Evolutionary conservation across 2,113 vertebrate genomes (phyloP).

Genomic region (Xiphophorus couchianus): DNA sequence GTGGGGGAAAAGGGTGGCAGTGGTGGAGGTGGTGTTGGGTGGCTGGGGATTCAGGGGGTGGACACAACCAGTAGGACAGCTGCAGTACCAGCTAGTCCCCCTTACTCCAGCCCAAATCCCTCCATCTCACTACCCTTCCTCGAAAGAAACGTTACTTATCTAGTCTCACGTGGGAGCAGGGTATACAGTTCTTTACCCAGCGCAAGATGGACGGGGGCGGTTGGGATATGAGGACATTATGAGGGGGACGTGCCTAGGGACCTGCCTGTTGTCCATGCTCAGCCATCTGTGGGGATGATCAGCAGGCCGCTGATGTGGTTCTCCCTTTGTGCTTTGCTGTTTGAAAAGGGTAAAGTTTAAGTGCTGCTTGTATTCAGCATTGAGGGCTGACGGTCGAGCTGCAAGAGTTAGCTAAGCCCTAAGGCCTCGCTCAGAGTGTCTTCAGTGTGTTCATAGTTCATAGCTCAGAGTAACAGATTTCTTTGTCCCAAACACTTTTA

Average conservation of each 20-base stretch:
- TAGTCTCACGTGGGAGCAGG: conserved; percentile 90
- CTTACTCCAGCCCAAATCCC: conserved; percentile 16
- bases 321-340: conserved; percentile 77
- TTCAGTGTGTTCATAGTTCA: conserved; percentile 21
- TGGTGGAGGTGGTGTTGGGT: conserved; percentile 66
- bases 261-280: conserved; percentile 75
- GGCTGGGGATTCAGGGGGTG: conserved; percentile 64
- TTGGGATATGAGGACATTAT: conserved; percentile 64
- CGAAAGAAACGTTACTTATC: conserved; percentile 94
- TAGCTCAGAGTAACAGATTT: conserved; percentile 21
- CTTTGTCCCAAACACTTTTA: conserved; percentile 4
- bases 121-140: conserved; percentile 72
- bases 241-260: conserved; percentile 65
- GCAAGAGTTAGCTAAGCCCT: conserved; percentile 75
- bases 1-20: conserved; percentile 43
- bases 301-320: conserved; percentile 74
- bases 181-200: conserved; percentile 38
- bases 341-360: conserved; percentile 85
- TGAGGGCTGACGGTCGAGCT: conserved; percentile 64
- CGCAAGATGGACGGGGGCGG: conserved; percentile 13
- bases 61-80: conserved; percentile 88
- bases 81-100: conserved; percentile 80
- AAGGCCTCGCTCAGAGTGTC: conserved; percentile 50
- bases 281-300: conserved; percentile 73
- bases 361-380: conserved; percentile 75